Conservation (phyloP, 2,113 vertebrate genomes). For the Delphinus delphis region DNA sequence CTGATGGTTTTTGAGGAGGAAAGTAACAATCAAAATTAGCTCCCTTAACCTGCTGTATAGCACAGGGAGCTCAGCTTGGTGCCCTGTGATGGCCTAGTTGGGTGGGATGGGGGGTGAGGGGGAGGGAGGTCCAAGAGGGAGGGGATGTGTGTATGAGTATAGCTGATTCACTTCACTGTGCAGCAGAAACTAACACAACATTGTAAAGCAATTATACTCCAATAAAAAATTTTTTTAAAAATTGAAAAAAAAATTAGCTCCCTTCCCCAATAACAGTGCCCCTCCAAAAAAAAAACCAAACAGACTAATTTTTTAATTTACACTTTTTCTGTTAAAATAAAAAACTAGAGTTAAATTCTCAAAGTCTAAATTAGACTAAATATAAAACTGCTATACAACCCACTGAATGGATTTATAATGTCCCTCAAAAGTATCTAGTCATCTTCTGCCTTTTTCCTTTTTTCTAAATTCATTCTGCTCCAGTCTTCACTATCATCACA, state of each 20-base stretch:
- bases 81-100: too few species aligned
- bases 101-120: too few species aligned
- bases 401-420: conserved; percentile 56
- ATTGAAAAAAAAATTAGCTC: neutral
- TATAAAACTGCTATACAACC: conserved; percentile 46
- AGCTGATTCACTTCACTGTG: too few species aligned
- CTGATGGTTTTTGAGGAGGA: neutral
- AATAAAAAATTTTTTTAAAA: too few species aligned
- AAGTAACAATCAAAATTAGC: conserved; percentile 31
- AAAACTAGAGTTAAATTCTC: conserved; percentile 56
- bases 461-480: neutral
- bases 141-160: too few species aligned
- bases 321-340: conserved; percentile 62
- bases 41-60: neutral
- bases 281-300: neutral
- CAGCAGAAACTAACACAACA: too few species aligned
- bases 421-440: conserved; percentile 36
- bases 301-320: conserved; percentile 50
- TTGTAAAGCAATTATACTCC: too few species aligned
- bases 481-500: neutral
- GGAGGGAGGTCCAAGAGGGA: too few species aligned
- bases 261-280: neutral
- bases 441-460: conserved; percentile 15
- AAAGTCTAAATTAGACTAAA: conserved; percentile 70
- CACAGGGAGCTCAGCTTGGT: too few species aligned